Percentiles rank a stretch among this genome's conserved stretches.
Evolutionary conservation across 2,797 vertebrate genomes (phyloP).

Genomic region (Poecilia velifera): DNA sequence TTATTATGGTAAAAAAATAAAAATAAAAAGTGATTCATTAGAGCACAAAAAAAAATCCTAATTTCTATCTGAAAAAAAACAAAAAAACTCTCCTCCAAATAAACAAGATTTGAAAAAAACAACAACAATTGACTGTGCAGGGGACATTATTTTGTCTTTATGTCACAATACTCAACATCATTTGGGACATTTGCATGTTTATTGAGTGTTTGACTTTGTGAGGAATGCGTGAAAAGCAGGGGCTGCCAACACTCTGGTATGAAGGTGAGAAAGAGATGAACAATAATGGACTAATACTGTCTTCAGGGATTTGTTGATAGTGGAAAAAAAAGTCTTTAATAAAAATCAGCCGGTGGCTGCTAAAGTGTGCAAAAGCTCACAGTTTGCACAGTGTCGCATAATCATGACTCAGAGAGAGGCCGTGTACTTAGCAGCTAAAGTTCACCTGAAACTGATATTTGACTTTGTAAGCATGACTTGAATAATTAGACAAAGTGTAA

Average conservation of each 20-base stretch:
- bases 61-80: constrained; percentile 15
- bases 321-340: neutral
- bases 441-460: constrained; percentile 21
- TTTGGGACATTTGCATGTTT: neutral
- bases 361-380: neutral
- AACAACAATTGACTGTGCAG: neutral
- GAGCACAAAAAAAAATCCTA: constrained; percentile 10
- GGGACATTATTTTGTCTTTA: neutral
- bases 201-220: neutral
- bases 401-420: neutral
- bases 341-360: constrained; percentile 1
- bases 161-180: neutral
- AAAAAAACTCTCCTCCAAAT: neutral
- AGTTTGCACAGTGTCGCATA: constrained; percentile 2
- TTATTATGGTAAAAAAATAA: constrained; percentile 1
- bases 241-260: neutral
- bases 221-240: neutral
- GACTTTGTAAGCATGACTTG: constrained; percentile 58
- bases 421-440: constrained; percentile 19
- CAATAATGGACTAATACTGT: neutral
- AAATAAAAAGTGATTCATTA: constrained; percentile 5
- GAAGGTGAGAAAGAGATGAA: neutral
- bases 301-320: neutral
- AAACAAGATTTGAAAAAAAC: neutral
- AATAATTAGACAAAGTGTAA: constrained; percentile 72